These are phyloP conservation scores for Pollicipes pollicipes DNA, from an alignment of 1,140 invertebrate species.

Conservation along the genomic window DNA sequence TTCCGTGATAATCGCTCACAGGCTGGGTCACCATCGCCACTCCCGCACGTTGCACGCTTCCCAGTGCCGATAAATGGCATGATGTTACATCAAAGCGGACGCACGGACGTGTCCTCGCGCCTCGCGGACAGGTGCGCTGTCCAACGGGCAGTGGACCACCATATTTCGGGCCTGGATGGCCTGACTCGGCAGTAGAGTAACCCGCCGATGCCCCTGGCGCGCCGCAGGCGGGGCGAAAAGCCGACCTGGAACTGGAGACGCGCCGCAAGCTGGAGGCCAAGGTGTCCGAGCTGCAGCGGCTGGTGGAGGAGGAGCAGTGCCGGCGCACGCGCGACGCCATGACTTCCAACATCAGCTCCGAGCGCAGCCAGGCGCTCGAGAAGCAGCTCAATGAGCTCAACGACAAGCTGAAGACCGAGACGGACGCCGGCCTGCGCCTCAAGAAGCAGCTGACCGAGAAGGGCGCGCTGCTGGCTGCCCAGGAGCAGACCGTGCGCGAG, in stretches of 20 bases:
- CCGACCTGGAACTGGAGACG: constrained; percentile 65
- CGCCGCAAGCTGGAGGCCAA: constrained; percentile 62
- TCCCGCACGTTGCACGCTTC: too few relatives aligned
- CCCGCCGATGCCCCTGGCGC: too few relatives aligned
- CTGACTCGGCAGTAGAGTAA: too few relatives aligned
- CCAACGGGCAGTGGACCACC: too few relatives aligned
- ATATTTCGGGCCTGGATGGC: too few relatives aligned
- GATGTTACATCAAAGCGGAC: too few relatives aligned
- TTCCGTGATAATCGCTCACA: too few relatives aligned
- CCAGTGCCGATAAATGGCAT: too few relatives aligned
- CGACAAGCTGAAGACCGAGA: constrained; percentile 71
- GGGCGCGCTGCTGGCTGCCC: constrained; percentile 10
- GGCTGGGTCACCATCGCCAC: too few relatives aligned
- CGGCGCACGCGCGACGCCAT: constrained; percentile 48
- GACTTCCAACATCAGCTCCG: background rate
- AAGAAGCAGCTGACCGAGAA: constrained; percentile 44
- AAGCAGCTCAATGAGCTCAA: constrained; percentile 61
- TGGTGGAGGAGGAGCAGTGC: constrained; percentile 73
- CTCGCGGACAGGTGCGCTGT: too few relatives aligned
- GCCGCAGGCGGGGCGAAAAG: constrained; percentile 41
- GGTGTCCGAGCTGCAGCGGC: constrained; percentile 57
- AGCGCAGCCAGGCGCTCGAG: constrained; percentile 4
- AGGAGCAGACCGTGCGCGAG: constrained; percentile 14
- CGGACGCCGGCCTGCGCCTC: constrained; percentile 57
- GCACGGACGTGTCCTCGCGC: too few relatives aligned